Base-by-base conservation (phyloP, 2,797 vertebrate genomes). In the Knipowitschia caucasica region DNA sequence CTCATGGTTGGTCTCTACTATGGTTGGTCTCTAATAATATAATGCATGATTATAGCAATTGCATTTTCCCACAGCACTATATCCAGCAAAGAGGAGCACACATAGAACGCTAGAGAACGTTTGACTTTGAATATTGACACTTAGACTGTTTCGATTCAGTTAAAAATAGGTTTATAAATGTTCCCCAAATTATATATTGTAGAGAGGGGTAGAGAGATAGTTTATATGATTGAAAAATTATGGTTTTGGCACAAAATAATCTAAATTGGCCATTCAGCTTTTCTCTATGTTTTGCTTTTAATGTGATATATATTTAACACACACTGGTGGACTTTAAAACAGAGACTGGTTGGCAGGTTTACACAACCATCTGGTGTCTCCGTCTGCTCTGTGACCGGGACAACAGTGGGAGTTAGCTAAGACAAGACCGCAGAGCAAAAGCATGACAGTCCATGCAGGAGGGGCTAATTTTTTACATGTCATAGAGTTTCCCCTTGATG, bases 311-410 rank as follows among this genome's bases (percentile, higher is more conserved):
- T n/a, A 49, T 52, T 24, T 15, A 15, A 38, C 2, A 31, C n/a
- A 11, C 30, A 18, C 15, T 25, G 39, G 21, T 54, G 52, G 56
- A 53, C 56, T 15, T 60, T 50, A 30, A 33, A 39, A n/a, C 42
- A 45, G 38, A 50, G 47, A 29, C 18, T 42, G 1, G 14, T 50
- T 64, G 63, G 40, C 55, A 51, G 43, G 34, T 1, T 45, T 71
- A 26, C 31, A 14, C 51, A 31, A 58, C 45, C 70, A 69, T 68
- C 50, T 53, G 39, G 53, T 36, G 46, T 60, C 52, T 36, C 51
- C 50, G 51, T 59, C 46, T 69, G 65, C 26, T 57, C 39, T 18
- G n/a, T 59, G n/a, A 15, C 43, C 35, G 27, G 31, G 56, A 64
- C 31, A 33, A 11, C 47, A 45, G 53, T 23, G 25, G 29, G 51